phyloP scores from a whole-genome alignment of 2,888 invertebrate species.

The Acleris sparsana region DNA sequence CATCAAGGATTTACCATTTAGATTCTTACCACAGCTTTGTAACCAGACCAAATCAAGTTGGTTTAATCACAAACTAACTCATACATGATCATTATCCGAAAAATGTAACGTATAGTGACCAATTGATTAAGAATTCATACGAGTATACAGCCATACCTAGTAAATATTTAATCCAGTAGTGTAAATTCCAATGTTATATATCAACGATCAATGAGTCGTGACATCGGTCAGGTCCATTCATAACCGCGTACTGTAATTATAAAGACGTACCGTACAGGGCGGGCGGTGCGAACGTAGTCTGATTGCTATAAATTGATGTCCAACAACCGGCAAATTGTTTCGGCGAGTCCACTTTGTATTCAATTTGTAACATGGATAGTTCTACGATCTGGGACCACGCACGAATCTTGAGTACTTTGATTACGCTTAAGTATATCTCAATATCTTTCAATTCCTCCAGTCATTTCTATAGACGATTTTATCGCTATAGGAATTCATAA shows the following conservation, averaged over 20 bases:
- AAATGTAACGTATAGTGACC: no score
- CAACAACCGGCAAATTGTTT: conserved; percentile 64
- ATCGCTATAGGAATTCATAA: neutral
- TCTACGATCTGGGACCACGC: conserved; percentile 12
- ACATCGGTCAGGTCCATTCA: conserved; percentile 51
- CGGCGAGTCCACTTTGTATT: conserved; percentile 47
- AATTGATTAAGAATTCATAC: no score
- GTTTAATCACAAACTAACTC: neutral
- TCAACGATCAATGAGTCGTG: conserved; percentile 38
- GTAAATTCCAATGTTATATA: conserved; percentile 23
- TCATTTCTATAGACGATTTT: conserved; percentile 1
- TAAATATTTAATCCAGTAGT: conserved; percentile 3
- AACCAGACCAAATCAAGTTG: neutral
- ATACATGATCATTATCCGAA: no score
- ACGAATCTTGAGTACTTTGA: conserved; percentile 14
- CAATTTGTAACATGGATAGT: conserved; percentile 35
- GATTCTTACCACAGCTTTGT: neutral
- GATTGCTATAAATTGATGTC: conserved; percentile 67
- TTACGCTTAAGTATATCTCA: conserved; percentile 4
- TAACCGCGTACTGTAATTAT: conserved; percentile 46
- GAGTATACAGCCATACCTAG: no score
- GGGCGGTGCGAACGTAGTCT: conserved; percentile 45
- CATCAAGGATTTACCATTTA: neutral
- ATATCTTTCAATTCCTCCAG: neutral
- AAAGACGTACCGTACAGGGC: conserved; percentile 45